Evolutionary conservation across 2,888 invertebrate species (phyloP).

Genomic region (Amphipoea oculea): DNA sequence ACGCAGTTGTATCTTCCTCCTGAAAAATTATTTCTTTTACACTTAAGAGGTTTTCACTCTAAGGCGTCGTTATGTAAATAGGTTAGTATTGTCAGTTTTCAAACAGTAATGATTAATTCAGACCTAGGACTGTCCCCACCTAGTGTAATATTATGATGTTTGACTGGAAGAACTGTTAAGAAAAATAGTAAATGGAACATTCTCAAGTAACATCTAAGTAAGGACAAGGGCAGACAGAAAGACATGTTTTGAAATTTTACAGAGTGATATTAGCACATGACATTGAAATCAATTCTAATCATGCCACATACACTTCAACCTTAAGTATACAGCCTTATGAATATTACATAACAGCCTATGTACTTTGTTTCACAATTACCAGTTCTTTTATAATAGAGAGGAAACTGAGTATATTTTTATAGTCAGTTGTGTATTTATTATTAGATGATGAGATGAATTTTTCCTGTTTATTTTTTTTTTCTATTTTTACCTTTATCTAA

Average conservation of each 20-base stretch:
- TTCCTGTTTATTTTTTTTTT: too few species aligned
- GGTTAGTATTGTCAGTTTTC: too few species aligned
- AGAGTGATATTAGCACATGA: slow-evolving; percentile 16
- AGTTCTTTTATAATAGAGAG: not conserved
- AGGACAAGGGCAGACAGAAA: not conserved
- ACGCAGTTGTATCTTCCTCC: too few species aligned
- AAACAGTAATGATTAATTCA: too few species aligned
- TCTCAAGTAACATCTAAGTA: too few species aligned
- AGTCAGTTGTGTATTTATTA: not conserved
- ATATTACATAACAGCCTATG: slow-evolving; percentile 45
- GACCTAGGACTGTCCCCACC: too few species aligned
- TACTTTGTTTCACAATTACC: slow-evolving; percentile 18
- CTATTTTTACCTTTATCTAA: not conserved
- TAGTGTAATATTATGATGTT: too few species aligned
- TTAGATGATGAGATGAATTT: not conserved
- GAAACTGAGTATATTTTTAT: slow-evolving; percentile 8
- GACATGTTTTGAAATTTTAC: slow-evolving; percentile 5
- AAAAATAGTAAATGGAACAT: not conserved
- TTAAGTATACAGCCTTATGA: slow-evolving; percentile 13
- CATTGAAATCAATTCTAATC: slow-evolving; percentile 43
- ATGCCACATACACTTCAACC: slow-evolving; percentile 13
- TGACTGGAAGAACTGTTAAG: not conserved
- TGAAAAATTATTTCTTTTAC: too few species aligned
- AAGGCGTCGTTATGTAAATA: too few species aligned
- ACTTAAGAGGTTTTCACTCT: too few species aligned